A percentile compares a stretch with the other conserved stretches of the same genome.
Conservation (phyloP, 2,113 vertebrate genomes). For the Nettapus auritus region DNA sequence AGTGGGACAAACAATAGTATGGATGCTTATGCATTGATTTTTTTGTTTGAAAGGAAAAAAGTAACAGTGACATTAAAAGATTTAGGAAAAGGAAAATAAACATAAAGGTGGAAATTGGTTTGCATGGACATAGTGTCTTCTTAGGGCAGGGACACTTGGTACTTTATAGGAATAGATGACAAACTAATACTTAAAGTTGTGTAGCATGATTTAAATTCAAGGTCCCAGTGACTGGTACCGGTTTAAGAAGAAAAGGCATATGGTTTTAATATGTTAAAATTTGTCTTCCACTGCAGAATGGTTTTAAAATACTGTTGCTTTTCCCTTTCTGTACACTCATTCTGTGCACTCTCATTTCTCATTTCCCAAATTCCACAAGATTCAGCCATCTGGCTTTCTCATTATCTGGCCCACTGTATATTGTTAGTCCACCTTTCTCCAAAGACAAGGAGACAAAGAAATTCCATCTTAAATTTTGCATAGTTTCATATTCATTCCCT, state of each 20-base stretch:
- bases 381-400: conserved; percentile 31
- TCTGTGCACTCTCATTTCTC: neutral
- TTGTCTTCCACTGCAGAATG: neutral
- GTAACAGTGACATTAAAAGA: neutral
- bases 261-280: conserved; percentile 36
- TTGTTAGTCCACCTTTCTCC: neutral
- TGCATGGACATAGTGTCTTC: neutral
- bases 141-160: neutral
- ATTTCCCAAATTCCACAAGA: conserved; percentile 16
- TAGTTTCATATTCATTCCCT: neutral
- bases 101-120: neutral
- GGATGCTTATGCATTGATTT: neutral
- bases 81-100: conserved; percentile 7
- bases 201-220: neutral
- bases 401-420: neutral
- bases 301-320: neutral
- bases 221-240: neutral
- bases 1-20: neutral
- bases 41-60: neutral
- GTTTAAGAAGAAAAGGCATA: conserved; percentile 13
- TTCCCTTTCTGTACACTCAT: neutral
- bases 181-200: neutral
- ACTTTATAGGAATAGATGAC: neutral
- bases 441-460: neutral
- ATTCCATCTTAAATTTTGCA: neutral